Conservation (phyloP, 2,888 invertebrate species). For the Apamea epomidion region DNA sequence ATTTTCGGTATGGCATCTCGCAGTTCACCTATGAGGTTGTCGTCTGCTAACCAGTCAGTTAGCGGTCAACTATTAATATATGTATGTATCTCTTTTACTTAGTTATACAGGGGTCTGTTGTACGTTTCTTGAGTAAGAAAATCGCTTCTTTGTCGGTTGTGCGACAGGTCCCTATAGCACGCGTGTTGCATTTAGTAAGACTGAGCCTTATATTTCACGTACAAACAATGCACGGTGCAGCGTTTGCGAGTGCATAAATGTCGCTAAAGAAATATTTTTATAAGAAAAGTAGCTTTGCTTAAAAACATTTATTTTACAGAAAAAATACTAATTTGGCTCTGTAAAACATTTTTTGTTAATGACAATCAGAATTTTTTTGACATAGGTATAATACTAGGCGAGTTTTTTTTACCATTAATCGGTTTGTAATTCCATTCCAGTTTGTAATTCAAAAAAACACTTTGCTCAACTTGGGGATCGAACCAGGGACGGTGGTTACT, state of each 20-base stretch:
- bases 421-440: too few relatives aligned
- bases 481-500: too few relatives aligned
- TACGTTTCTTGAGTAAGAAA: too few relatives aligned
- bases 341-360: neutral
- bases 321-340: neutral
- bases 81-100: too few relatives aligned
- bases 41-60: too few relatives aligned
- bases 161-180: neutral
- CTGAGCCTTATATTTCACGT: neutral
- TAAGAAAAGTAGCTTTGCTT: too few relatives aligned
- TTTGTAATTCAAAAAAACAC: neutral
- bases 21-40: too few relatives aligned
- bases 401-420: neutral
- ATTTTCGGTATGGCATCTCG: too few relatives aligned
- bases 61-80: too few relatives aligned
- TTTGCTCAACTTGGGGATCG: neutral
- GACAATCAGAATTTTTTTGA: neutral
- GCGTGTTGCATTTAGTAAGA: neutral
- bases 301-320: too few relatives aligned
- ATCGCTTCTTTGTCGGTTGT: too few relatives aligned
- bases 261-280: neutral
- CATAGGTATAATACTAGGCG: too few relatives aligned
- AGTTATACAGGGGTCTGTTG: neutral
- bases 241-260: neutral
- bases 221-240: neutral